Percentiles rank a stretch among this genome's conserved stretches.
Evolutionary conservation across 2,113 vertebrate species (phyloP).

Genomic region (Albula goreensis): DNA sequence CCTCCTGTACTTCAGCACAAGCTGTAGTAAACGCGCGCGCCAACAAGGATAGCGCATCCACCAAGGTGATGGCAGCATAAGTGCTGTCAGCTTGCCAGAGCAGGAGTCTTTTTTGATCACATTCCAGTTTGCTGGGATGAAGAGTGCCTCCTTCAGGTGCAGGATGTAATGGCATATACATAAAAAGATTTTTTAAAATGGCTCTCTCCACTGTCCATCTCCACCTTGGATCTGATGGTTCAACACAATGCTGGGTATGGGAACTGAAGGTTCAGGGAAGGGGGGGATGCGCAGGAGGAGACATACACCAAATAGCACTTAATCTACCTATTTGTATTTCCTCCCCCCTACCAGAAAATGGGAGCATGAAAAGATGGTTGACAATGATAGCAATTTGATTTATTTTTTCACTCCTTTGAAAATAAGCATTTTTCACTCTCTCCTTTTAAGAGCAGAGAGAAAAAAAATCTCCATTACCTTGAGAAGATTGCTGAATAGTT

Average conservation of each 20-base stretch:
- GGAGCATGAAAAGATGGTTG: not conserved
- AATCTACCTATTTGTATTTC: not conserved
- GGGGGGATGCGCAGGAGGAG: not conserved
- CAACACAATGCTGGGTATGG: too few relatives aligned
- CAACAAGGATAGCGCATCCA: too few relatives aligned
- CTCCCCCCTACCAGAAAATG: not conserved
- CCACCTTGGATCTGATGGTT: too few relatives aligned
- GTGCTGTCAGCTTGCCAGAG: too few relatives aligned
- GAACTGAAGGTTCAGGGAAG: too few relatives aligned
- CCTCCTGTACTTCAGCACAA: too few relatives aligned
- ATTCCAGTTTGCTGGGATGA: too few relatives aligned
- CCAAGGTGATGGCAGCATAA: too few relatives aligned
- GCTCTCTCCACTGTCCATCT: not conserved
- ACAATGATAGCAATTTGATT: not conserved
- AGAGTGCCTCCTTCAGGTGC: too few relatives aligned
- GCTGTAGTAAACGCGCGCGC: too few relatives aligned
- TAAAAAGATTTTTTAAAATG: not conserved
- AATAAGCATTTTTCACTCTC: not conserved
- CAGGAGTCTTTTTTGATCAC: too few relatives aligned
- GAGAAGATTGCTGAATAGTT: not conserved
- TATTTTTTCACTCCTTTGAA: not conserved
- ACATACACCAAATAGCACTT: not conserved
- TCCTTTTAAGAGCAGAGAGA: not conserved
- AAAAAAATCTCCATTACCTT: not conserved
- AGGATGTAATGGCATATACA: too few relatives aligned